These are phyloP conservation scores for Actias luna DNA, from an alignment of 2,888 invertebrate species.

Conservation along the genomic window DNA sequence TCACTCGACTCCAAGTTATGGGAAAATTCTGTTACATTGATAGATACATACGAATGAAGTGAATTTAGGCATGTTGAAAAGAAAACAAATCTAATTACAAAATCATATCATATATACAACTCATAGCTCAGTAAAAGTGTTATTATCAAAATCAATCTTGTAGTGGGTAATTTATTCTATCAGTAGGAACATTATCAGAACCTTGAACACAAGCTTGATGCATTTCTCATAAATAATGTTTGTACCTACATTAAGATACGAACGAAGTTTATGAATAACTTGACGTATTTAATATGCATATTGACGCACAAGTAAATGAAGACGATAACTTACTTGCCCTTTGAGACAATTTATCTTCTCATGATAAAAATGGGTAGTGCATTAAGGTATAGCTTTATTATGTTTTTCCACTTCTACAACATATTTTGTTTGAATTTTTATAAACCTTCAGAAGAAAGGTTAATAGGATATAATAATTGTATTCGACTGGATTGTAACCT, in stretches of 20 bases:
- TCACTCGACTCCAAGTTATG: too few relatives aligned
- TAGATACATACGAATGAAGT: too few relatives aligned
- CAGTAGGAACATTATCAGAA: conserved; percentile 12
- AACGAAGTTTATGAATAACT: conserved; percentile 14
- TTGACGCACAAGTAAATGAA: conserved; percentile 44
- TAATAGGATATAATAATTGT: too few relatives aligned
- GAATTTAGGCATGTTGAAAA: too few relatives aligned
- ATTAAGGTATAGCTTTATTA: conserved; percentile 24
- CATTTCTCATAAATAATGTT: conserved; percentile 20
- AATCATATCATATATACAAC: not conserved
- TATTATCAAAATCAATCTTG: not conserved
- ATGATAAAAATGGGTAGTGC: conserved; percentile 37
- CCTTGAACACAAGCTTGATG: conserved; percentile 19
- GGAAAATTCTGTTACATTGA: too few relatives aligned
- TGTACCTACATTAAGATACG: conserved; percentile 7
- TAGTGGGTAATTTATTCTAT: conserved; percentile 11
- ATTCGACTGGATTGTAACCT: too few relatives aligned
- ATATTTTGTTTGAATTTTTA: not conserved
- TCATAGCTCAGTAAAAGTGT: not conserved
- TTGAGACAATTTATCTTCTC: conserved; percentile 48
- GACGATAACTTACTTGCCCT: conserved; percentile 51
- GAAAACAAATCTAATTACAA: not conserved
- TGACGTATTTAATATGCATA: conserved; percentile 16
- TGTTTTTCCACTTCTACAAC: conserved; percentile 18
- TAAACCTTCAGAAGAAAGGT: not conserved